A percentile compares a stretch with the other conserved stretches of the same genome.
phyloP scores from a whole-genome alignment of 2,113 vertebrate genomes.

The Engraulis encrasicolus region DNA sequence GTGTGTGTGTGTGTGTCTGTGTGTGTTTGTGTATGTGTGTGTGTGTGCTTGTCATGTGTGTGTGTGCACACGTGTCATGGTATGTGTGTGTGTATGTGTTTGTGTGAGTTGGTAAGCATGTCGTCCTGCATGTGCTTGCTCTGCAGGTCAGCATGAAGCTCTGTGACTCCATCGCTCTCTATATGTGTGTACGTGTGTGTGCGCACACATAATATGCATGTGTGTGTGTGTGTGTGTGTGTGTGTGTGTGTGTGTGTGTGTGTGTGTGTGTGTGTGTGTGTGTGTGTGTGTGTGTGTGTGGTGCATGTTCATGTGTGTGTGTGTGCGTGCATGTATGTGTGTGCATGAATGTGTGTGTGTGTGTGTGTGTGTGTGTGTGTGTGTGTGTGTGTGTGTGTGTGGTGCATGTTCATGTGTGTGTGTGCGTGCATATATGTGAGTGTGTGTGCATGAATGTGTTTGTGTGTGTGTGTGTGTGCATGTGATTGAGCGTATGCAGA shows the following conservation, averaged over 20 bases:
- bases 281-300: background rate
- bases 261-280: background rate
- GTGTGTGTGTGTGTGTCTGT: background rate
- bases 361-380: background rate
- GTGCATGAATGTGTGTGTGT: background rate
- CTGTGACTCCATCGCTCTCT: no score
- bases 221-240: background rate
- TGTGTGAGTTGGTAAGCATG: background rate
- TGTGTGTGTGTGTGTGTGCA: background rate
- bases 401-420: background rate
- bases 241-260: background rate
- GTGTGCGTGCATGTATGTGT: background rate
- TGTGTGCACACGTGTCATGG: background rate
- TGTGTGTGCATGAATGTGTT: background rate
- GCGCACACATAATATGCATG: no score
- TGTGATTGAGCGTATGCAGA: conserved; percentile 10
- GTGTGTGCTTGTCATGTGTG: background rate
- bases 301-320: background rate
- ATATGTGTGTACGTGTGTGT: background rate
- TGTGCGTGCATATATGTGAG: background rate
- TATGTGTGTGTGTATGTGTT: background rate
- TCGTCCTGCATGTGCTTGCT: no score
- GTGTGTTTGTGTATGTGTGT: no score
- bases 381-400: background rate
- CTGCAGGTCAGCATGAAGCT: no score